A percentile compares a stretch with the other conserved stretches of the same genome.
Conservation (phyloP, 2,113 vertebrate genomes). For the Grallaria varia region DNA sequence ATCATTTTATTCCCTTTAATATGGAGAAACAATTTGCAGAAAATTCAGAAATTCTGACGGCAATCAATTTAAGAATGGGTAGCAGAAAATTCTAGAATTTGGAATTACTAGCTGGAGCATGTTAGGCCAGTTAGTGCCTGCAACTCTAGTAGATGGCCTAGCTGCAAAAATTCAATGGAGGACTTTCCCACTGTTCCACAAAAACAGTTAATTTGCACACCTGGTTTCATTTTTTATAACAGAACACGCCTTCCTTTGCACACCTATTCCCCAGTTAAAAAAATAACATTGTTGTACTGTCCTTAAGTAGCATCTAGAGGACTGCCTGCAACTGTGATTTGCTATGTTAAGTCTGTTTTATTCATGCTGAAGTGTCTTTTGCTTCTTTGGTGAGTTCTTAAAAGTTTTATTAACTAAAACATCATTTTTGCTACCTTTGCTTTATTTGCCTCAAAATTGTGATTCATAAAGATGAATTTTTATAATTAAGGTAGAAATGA, state of each 20-base stretch:
- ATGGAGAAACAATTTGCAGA: background rate
- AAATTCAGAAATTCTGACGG: background rate
- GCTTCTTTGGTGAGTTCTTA: background rate
- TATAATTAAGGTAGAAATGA: constrained; percentile 71
- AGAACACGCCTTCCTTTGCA: background rate
- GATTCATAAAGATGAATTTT: constrained; percentile 64
- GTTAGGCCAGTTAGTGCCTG: background rate
- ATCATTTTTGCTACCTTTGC: constrained; percentile 4
- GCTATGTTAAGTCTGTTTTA: background rate
- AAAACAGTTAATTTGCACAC: background rate
- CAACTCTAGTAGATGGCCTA: background rate
- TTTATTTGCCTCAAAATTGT: constrained; percentile 55
- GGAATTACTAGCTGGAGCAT: background rate
- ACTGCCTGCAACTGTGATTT: background rate
- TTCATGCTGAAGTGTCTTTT: background rate
- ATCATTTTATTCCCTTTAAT: background rate
- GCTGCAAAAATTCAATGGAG: background rate
- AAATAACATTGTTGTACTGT: background rate
- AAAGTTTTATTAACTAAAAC: constrained; percentile 30
- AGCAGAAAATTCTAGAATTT: background rate
- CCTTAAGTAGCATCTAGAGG: background rate
- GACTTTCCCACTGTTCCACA: background rate
- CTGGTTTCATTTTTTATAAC: background rate
- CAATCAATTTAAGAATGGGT: background rate
- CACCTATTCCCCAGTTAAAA: background rate